Evolutionary conservation across 2,797 vertebrate species (phyloP).

Genomic region (Merluccius polli): DNA sequence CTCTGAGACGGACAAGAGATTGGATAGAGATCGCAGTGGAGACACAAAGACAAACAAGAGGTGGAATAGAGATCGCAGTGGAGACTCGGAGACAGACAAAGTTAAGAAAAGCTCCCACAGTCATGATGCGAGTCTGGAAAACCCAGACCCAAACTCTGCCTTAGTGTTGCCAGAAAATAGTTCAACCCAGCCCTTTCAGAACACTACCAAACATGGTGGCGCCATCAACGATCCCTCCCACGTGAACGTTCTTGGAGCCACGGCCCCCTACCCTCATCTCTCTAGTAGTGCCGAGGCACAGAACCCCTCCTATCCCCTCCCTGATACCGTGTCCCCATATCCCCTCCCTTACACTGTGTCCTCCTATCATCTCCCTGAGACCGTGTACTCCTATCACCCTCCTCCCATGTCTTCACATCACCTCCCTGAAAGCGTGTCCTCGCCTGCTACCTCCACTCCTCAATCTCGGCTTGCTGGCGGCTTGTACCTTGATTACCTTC

Average conservation of each 20-base stretch:
- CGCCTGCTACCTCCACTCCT: not conserved
- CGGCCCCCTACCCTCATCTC: not conserved
- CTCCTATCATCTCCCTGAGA: not conserved
- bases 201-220: not conserved
- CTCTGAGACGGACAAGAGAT: not conserved
- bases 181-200: constrained; percentile 13
- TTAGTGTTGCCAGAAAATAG: constrained; percentile 9
- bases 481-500: rapidly evolving
- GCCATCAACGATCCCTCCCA: not conserved
- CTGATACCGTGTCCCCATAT: not conserved
- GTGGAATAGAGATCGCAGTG: too few relatives aligned
- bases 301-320: not conserved
- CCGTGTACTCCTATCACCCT: too few relatives aligned
- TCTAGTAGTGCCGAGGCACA: not conserved
- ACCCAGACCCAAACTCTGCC: constrained; percentile 4
- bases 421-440: not conserved
- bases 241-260: not conserved
- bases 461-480: rapidly evolving
- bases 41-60: not conserved
- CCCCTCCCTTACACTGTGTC: not conserved
- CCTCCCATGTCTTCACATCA: not conserved
- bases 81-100: not conserved
- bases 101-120: not conserved
- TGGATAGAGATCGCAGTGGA: not conserved
- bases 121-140: constrained; percentile 15